Conservation (phyloP, 2,888 invertebrate genomes). For the Apamea monoglypha region DNA sequence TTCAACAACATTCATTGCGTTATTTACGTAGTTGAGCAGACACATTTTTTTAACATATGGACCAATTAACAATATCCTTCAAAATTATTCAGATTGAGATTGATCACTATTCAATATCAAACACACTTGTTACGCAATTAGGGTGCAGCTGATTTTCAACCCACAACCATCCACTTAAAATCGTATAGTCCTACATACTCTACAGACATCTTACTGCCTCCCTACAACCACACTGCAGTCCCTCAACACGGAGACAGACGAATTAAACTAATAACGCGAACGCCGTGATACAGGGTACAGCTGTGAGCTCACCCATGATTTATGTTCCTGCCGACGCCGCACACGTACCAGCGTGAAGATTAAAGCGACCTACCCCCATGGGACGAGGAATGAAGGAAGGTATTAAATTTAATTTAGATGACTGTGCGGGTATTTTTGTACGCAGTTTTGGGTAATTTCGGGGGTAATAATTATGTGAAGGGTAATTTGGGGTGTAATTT, state of each 20-base stretch:
- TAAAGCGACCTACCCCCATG: slow-evolving; percentile 65
- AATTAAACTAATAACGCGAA: slow-evolving; percentile 65
- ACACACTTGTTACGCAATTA: no score
- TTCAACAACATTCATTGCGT: no score
- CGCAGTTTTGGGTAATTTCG: slow-evolving; percentile 1
- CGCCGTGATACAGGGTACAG: slow-evolving; percentile 54
- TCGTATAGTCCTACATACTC: not conserved
- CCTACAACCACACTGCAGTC: not conserved
- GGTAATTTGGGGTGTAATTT: no score
- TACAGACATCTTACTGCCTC: not conserved
- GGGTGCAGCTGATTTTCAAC: no score
- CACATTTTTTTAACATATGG: no score
- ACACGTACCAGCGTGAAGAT: slow-evolving; percentile 65
- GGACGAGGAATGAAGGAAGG: slow-evolving; percentile 50
- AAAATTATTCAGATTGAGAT: no score
- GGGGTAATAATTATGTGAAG: not conserved
- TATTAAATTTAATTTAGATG: slow-evolving; percentile 62
- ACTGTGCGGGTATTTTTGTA: slow-evolving; percentile 39
- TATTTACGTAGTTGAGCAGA: no score
- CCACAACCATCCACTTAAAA: no score
- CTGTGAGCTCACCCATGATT: slow-evolving; percentile 62
- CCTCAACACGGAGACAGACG: slow-evolving; percentile 37
- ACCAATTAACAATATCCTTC: no score
- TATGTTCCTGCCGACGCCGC: slow-evolving; percentile 59
- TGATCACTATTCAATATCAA: no score